These are phyloP conservation scores for Bellardia pandia DNA, from an alignment of 2,888 invertebrate genomes.

Conservation along the genomic window DNA sequence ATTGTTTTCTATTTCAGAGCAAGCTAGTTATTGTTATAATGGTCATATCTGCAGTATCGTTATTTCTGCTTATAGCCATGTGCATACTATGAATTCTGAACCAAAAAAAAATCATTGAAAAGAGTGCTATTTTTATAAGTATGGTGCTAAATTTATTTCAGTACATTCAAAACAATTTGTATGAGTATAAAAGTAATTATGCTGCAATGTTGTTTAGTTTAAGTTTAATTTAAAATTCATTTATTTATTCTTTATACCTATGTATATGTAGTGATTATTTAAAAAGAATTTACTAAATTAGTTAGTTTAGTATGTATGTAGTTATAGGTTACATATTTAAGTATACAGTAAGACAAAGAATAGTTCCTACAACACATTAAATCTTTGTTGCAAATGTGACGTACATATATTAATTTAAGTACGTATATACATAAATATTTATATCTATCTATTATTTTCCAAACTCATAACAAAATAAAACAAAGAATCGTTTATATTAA, in stretches of 20 bases:
- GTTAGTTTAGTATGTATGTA: too few relatives aligned
- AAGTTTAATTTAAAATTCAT: background rate
- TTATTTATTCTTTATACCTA: background rate
- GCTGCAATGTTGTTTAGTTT: background rate
- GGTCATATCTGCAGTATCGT: conserved; percentile 51
- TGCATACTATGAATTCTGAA: background rate
- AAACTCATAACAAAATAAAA: too few relatives aligned
- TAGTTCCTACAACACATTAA: background rate
- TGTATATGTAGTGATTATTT: background rate
- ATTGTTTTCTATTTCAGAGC: conserved; percentile 67
- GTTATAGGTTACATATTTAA: background rate
- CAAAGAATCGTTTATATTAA: too few relatives aligned
- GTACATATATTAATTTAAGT: background rate
- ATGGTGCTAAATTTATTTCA: background rate
- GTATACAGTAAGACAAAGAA: background rate
- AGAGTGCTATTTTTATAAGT: background rate
- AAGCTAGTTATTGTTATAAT: conserved; percentile 57
- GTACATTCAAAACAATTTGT: background rate
- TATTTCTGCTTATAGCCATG: background rate
- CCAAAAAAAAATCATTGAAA: background rate
- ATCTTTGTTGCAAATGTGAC: background rate
- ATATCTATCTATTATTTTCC: background rate
- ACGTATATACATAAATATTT: background rate
- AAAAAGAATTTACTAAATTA: background rate
- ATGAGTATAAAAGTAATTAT: background rate